Percentiles rank a stretch among this genome's conserved stretches.
Evolutionary conservation across 2,888 invertebrate genomes (phyloP).

Genomic region (Notodonta dromedarius): DNA sequence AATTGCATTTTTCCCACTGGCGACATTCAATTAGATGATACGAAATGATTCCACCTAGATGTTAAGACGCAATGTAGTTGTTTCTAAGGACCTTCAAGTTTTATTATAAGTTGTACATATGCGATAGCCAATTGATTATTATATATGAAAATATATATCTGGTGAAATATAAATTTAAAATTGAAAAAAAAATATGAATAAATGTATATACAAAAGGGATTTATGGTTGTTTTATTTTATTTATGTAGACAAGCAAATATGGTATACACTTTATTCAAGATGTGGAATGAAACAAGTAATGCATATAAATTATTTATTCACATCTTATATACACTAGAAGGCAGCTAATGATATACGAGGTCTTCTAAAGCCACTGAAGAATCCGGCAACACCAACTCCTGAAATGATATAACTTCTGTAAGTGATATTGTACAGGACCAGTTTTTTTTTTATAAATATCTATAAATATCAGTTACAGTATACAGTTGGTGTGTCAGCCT

Average conservation of each 20-base stretch:
- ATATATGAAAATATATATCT: slow-evolving; percentile 73
- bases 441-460: too few relatives aligned
- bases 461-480: too few relatives aligned
- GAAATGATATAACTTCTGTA: neutral
- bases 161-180: slow-evolving; percentile 57
- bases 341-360: neutral
- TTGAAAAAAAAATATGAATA: slow-evolving; percentile 54
- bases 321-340: neutral
- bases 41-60: slow-evolving; percentile 77
- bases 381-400: neutral
- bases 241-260: slow-evolving; percentile 16
- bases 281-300: too few relatives aligned
- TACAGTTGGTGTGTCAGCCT: too few relatives aligned
- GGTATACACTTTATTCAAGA: too few relatives aligned
- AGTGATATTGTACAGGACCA: too few relatives aligned
- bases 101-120: slow-evolving; percentile 75
- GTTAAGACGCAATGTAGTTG: slow-evolving; percentile 77
- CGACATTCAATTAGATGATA: slow-evolving; percentile 45
- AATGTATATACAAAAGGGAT: slow-evolving; percentile 67
- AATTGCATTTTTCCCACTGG: slow-evolving; percentile 35
- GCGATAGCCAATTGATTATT: slow-evolving; percentile 72
- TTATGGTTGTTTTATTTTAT: slow-evolving; percentile 53
- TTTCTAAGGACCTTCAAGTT: slow-evolving; percentile 68
- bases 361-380: neutral
- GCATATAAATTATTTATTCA: neutral